These are phyloP conservation scores for Cyprinella venusta DNA, from an alignment of 2,797 vertebrate genomes.

Conservation along the genomic window DNA sequence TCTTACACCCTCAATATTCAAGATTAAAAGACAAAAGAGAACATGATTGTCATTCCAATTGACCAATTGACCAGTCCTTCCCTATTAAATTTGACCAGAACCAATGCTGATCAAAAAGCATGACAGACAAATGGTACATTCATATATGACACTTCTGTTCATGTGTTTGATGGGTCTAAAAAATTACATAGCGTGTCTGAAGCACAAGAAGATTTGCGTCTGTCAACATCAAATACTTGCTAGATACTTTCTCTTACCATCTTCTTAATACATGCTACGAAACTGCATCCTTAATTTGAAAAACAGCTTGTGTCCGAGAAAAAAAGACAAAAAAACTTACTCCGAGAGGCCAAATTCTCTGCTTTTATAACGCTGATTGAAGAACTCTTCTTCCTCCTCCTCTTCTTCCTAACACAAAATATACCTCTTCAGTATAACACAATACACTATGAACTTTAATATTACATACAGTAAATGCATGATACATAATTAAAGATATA, in stretches of 20 bases:
- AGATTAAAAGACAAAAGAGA: not conserved
- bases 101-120: slow-evolving; percentile 74
- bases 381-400: slow-evolving; percentile 96
- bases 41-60: not conserved
- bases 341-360: slow-evolving; percentile 95
- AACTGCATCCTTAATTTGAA: not conserved
- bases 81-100: slow-evolving; percentile 62
- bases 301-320: not conserved
- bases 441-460: not conserved
- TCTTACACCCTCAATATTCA: not conserved
- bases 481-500: not conserved
- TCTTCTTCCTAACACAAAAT: slow-evolving; percentile 82
- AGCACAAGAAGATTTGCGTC: slow-evolving; percentile 33
- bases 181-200: slow-evolving; percentile 36
- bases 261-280: not conserved
- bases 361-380: slow-evolving; percentile 92
- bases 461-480: not conserved
- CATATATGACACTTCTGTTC: slow-evolving; percentile 59
- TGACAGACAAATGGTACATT: slow-evolving; percentile 78
- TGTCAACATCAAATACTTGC: slow-evolving; percentile 8
- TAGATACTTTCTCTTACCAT: slow-evolving; percentile 2
- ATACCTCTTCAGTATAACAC: not conserved
- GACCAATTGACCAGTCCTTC: slow-evolving; percentile 35
- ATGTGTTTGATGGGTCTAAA: slow-evolving; percentile 49
- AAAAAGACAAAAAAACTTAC: slow-evolving; percentile 81